These are phyloP conservation scores for Nysson spinosus DNA, from an alignment of 2,888 invertebrate species.

Conservation along the genomic window DNA sequence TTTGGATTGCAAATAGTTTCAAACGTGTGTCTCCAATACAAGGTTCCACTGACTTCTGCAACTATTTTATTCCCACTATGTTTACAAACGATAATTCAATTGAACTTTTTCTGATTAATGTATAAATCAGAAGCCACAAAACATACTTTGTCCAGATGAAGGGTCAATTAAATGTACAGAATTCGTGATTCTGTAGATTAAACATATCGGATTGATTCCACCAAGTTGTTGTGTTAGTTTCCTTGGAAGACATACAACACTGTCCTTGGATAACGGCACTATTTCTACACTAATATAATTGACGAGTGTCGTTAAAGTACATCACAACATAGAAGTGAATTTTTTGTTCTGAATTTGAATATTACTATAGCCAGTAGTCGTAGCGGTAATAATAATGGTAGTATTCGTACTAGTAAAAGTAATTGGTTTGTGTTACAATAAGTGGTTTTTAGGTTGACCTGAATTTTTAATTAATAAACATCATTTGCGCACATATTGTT, in stretches of 20 bases:
- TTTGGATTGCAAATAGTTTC: conserved; percentile 92
- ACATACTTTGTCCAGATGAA: conserved; percentile 87
- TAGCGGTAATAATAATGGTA: too few relatives aligned
- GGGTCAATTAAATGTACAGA: conserved; percentile 96
- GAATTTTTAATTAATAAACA: background rate
- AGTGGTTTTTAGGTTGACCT: background rate
- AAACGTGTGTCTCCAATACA: conserved; percentile 93
- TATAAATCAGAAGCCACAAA: background rate
- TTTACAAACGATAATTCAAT: background rate
- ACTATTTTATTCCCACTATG: conserved; percentile 78
- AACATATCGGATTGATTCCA: conserved; percentile 91
- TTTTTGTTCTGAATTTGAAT: too few relatives aligned
- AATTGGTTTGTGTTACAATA: too few relatives aligned
- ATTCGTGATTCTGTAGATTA: conserved; percentile 93
- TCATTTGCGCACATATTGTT: background rate
- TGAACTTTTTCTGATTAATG: background rate
- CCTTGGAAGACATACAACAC: conserved; percentile 92
- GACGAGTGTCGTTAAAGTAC: too few relatives aligned
- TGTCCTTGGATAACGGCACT: conserved; percentile 96
- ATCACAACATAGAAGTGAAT: too few relatives aligned
- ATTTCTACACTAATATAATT: conserved; percentile 93
- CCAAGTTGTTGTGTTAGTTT: conserved; percentile 92
- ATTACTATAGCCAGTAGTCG: too few relatives aligned
- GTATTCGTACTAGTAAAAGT: too few relatives aligned
- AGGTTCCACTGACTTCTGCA: conserved; percentile 88